These are phyloP conservation scores for Chlorodrepanis virens DNA, from an alignment of 2,113 vertebrate genomes.

Conservation along the genomic window DNA sequence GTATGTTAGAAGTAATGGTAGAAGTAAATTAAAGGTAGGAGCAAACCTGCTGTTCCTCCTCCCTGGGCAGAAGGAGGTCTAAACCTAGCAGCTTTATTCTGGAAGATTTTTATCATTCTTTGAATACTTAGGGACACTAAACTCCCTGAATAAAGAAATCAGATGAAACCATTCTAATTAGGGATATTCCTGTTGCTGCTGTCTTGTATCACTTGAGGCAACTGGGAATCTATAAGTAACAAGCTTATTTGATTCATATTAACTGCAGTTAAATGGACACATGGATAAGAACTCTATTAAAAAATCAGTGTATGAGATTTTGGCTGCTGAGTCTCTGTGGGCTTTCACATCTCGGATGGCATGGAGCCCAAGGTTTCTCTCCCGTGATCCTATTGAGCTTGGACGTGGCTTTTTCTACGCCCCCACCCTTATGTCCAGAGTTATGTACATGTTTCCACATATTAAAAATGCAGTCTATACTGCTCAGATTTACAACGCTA, in stretches of 20 bases:
- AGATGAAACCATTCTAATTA: constrained; percentile 26
- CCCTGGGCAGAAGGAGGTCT: neutral
- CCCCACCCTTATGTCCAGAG: constrained; percentile 66
- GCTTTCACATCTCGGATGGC: constrained; percentile 63
- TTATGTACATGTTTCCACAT: constrained; percentile 32
- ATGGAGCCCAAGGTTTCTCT: constrained; percentile 61
- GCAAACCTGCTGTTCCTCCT: neutral
- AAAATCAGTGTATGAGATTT: constrained; percentile 52
- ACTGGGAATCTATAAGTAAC: constrained; percentile 44
- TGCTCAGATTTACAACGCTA: neutral
- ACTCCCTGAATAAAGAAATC: constrained; percentile 21
- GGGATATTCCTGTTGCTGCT: constrained; percentile 13
- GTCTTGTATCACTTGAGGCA: constrained; percentile 39
- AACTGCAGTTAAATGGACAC: constrained; percentile 55
- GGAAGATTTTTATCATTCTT: neutral
- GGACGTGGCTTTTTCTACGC: constrained; percentile 67
- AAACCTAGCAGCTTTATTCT: neutral
- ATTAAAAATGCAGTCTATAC: constrained; percentile 34
- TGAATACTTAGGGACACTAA: neutral
- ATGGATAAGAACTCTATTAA: constrained; percentile 65
- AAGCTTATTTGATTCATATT: constrained; percentile 46
- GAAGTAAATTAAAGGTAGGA: neutral
- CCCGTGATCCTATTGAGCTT: constrained; percentile 58
- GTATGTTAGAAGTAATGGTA: neutral
- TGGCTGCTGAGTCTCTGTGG: constrained; percentile 58